Evolutionary conservation across 2,888 invertebrate genomes (phyloP), one percentile per base, ranked within the genome.

Genomic region (Drosophila cyrtoloma): DNA sequence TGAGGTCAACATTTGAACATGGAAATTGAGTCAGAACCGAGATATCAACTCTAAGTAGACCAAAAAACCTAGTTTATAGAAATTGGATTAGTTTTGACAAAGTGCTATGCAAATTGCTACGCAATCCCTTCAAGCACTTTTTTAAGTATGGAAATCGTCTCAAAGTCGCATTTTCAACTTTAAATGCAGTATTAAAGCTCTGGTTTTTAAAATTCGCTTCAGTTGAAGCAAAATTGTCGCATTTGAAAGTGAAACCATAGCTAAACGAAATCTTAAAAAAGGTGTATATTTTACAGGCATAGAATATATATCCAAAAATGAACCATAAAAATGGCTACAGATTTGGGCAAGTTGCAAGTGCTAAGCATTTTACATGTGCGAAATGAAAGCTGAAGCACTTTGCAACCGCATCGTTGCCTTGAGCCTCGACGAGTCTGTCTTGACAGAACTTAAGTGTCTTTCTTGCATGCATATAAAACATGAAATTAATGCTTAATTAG

Each of bases 401-500:
- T 28, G 6, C n/a, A 32, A n/a, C 42, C 10, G 53, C 30, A 33
- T 63, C 2, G 30, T 57, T 56, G 42, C 0, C 12, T 22, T 6
- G 19, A 60, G 16, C 61, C 51, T 52, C 30, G 51, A 52, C 59
- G 42, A 64, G 37, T 28, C 55, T 61, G 60, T 64, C 75, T 68
- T 75, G 28, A 14, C 30, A 55, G 44, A 66, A 57, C 26, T 71
- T 65, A 62, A 12, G 16, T 32, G 59, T 22, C 66, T n/a, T 39
- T 39, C 58, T 50, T 58, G 66, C 78, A 52, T 89, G 81, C 90
- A 90, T 90, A 89, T 84, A 86, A 83, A 86, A 72, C 79, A 90
- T 68, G 79, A 77, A 81, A 90, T 90, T 83, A 86, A 90, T 90
- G 81, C 84, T 84, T 86, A 90, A 86, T 90, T 86, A 86, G 74